Percentiles rank a stretch among this genome's conserved stretches.
phyloP scores from a whole-genome alignment of 2,888 invertebrate genomes.

The Hydriomena furcata region DNA sequence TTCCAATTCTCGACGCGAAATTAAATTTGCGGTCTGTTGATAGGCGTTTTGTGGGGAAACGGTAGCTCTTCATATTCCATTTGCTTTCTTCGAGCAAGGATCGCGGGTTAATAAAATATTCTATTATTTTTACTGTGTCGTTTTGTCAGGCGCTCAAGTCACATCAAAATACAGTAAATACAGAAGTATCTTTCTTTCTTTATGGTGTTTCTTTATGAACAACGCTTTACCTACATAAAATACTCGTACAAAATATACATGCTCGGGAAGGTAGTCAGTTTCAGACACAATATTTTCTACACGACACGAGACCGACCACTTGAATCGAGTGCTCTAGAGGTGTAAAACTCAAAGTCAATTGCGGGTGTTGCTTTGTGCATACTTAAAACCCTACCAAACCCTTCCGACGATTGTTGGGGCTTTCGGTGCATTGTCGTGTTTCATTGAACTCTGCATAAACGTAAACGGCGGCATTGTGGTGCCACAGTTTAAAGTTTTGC shows the following conservation, averaged over 20 bases:
- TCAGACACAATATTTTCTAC: constrained; percentile 52
- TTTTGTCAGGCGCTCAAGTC: constrained; percentile 1
- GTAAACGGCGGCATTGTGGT: constrained; percentile 23
- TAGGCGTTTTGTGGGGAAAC: constrained; percentile 45
- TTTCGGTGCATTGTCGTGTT: constrained; percentile 36
- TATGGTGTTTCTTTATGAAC: no score
- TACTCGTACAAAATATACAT: neutral
- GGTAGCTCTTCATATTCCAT: constrained; percentile 44
- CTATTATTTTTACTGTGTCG: constrained; percentile 5
- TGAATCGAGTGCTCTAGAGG: constrained; percentile 49
- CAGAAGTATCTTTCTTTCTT: no score
- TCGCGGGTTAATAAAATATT: constrained; percentile 6
- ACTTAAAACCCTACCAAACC: constrained; percentile 54
- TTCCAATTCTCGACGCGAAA: constrained; percentile 61
- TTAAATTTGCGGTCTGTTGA: constrained; percentile 65
- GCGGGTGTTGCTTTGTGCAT: constrained; percentile 58
- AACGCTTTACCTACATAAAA: no score
- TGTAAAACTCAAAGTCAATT: constrained; percentile 57
- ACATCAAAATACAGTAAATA: no score
- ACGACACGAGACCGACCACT: constrained; percentile 45
- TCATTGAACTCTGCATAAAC: constrained; percentile 31
- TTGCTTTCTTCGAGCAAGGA: constrained; percentile 38
- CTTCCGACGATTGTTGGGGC: constrained; percentile 36
- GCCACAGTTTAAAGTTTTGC: constrained; percentile 23
- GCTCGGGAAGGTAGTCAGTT: constrained; percentile 9